phyloP scores from a whole-genome alignment of 2,113 vertebrate genomes.

The Phrynocephalus versicolor region DNA sequence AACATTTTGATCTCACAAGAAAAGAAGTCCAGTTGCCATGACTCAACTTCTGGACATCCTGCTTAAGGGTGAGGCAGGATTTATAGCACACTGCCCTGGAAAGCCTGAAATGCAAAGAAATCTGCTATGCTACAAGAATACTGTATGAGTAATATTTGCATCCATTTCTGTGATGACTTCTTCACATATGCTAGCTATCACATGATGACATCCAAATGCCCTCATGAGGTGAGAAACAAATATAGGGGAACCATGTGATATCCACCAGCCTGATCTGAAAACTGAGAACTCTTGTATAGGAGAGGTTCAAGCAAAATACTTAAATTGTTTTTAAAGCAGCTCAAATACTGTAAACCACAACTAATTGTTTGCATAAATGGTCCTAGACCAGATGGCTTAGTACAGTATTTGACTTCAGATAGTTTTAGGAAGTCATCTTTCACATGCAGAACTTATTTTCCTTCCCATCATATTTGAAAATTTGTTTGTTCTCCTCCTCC shows the following conservation, averaged over 20 bases:
- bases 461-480: background rate
- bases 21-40: too few species aligned
- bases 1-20: too few species aligned
- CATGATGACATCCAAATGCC: background rate
- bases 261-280: background rate
- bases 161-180: background rate
- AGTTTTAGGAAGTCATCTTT: conserved; percentile 24
- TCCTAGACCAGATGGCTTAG: background rate
- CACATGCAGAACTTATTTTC: background rate
- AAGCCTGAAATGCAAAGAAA: background rate
- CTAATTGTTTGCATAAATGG: conserved; percentile 5
- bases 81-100: background rate
- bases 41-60: too few species aligned
- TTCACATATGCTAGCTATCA: background rate
- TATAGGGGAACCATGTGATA: background rate
- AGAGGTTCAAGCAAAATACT: background rate
- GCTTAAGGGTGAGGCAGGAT: background rate
- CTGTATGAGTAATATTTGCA: background rate
- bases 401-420: conserved; percentile 23
- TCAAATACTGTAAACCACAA: background rate
- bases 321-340: background rate
- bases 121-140: background rate
- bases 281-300: background rate
- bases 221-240: background rate
- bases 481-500: background rate